Evolutionary conservation across 2,888 invertebrate genomes (phyloP), one percentile per base, ranked within the genome.

Genomic region (Elmis aenea): DNA sequence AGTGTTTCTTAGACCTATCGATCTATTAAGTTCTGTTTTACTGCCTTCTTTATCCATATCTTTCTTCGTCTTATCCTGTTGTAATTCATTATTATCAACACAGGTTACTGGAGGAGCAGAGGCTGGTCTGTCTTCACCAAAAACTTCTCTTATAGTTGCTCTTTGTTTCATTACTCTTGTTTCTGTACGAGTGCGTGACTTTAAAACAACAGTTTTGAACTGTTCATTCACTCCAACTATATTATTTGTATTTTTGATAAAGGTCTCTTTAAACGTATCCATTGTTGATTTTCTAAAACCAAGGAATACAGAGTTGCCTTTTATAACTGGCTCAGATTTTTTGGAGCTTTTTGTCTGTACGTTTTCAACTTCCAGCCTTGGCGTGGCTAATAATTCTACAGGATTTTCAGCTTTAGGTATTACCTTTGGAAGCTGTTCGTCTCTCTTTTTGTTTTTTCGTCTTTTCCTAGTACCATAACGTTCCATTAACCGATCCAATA

Each of bases 101-200:
- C 76, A 79, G 1, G 80, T 75, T 42, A 75, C 73, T 0, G 88
- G 87, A 0, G 88, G 87, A 0, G 88, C 87, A 0, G 87, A 87
- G 0, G 87, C 86, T 0, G 89, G 86, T 23, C 87, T 72, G 55
- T 88, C 87, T 42, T 76, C 75, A 1, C 87, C 87, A 62, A 89
- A 88, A 2, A 88, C 85, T 67, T 88, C 86, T 50, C 85, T 80
- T 24, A 87, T 86, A 2, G 85, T 83, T 23, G 85, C 85, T 53
- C 83, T 73, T 57, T 83, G 82, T 62, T 85, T 84, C 48, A 77
- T 62, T 10, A 81, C 74, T 53, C 83, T 73, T 26, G 83, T 84
- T 60, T 86, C 85, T 16, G 81, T 84, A 53, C 86, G 73, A 10
- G 86, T 86, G 53, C 86, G 73, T 26, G 84, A 78, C 58, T 83